phyloP scores from a whole-genome alignment of 1,140 invertebrate genomes.

The Drosophila erecta region DNA sequence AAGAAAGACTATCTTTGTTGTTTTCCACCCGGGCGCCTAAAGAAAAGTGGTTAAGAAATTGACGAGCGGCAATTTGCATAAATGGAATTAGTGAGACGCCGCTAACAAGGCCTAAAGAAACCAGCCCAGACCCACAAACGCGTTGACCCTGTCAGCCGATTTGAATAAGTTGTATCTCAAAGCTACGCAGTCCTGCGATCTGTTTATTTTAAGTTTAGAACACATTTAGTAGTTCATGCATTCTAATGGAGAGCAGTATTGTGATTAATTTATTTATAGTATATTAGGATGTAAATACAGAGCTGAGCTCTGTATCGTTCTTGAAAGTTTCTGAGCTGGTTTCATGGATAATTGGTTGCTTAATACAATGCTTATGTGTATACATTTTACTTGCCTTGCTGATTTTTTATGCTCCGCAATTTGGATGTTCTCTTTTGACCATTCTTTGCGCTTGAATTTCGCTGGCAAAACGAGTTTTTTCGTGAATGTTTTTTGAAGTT shows the following conservation, averaged over 20 bases:
- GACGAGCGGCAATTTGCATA: slow-evolving; percentile 47
- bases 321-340: not conserved
- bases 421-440: slow-evolving; percentile 46
- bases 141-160: slow-evolving; percentile 31
- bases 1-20: slow-evolving; percentile 43
- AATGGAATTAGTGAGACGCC: slow-evolving; percentile 44
- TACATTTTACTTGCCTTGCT: slow-evolving; percentile 11
- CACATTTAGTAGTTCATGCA: not conserved
- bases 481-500: slow-evolving; percentile 38
- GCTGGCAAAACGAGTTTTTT: slow-evolving; percentile 68
- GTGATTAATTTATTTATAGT: no score
- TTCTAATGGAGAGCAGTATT: no score
- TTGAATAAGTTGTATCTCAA: slow-evolving; percentile 7
- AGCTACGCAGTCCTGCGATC: not conserved
- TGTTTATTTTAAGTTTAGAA: not conserved
- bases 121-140: slow-evolving; percentile 40
- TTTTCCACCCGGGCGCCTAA: slow-evolving; percentile 13
- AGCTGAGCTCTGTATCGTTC: not conserved
- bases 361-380: not conserved
- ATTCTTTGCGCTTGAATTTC: slow-evolving; percentile 63
- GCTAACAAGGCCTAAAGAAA: slow-evolving; percentile 55
- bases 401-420: slow-evolving; percentile 52
- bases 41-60: slow-evolving; percentile 75
- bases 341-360: not conserved
- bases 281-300: not conserved